These are phyloP conservation scores for Xanthia togata DNA, from an alignment of 2,888 invertebrate genomes.

Conservation along the genomic window DNA sequence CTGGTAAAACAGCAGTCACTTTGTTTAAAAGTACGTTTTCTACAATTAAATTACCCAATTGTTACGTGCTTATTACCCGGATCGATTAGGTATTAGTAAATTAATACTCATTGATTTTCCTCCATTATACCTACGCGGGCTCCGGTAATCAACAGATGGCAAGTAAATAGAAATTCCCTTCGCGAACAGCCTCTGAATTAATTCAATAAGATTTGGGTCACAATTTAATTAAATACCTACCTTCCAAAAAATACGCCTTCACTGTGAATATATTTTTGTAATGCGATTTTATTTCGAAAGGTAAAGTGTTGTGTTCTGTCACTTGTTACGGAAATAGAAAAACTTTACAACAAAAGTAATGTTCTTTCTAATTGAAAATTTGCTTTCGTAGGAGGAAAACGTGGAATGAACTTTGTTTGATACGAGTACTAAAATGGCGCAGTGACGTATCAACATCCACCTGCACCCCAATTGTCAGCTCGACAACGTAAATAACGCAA, in stretches of 20 bases:
- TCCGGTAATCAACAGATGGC: no score
- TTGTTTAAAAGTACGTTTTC: neutral
- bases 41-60: neutral
- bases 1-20: neutral
- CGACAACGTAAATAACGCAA: no score
- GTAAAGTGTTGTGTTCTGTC: neutral
- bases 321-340: neutral
- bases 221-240: conserved; percentile 64
- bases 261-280: conserved; percentile 16
- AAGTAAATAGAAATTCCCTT: no score
- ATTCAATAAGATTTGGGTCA: conserved; percentile 29
- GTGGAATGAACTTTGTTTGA: neutral
- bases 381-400: neutral
- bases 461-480: neutral
- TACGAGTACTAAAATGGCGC: neutral
- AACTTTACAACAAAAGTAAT: neutral
- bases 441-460: neutral
- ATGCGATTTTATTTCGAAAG: conserved; percentile 23
- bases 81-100: conserved; percentile 21
- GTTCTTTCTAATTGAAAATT: neutral
- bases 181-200: no score
- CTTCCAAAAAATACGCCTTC: conserved; percentile 45
- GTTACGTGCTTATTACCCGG: no score
- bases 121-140: conserved; percentile 6
- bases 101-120: conserved; percentile 29